These are phyloP conservation scores for Pyxicephalus adspersus DNA, from an alignment of 2,113 vertebrate species.

Conservation along the genomic window DNA sequence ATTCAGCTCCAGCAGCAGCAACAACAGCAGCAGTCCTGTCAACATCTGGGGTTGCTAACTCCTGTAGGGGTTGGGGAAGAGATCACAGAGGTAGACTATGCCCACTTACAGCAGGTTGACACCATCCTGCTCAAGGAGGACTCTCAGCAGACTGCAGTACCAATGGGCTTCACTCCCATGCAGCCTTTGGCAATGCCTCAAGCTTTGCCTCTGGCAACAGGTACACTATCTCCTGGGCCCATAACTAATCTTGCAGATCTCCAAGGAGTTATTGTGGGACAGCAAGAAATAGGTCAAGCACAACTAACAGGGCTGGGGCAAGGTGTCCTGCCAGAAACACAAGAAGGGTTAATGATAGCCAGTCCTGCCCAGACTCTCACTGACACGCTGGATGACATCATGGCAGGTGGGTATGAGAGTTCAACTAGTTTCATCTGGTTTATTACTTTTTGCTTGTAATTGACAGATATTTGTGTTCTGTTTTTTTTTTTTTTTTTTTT, in stretches of 20 bases:
- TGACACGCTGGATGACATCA: slow-evolving; percentile 99
- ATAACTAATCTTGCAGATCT: slow-evolving; percentile 92
- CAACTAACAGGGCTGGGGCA: slow-evolving; percentile 89
- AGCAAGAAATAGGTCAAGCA: slow-evolving; percentile 85
- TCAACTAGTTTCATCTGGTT: slow-evolving; percentile 45
- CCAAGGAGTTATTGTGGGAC: slow-evolving; percentile 95
- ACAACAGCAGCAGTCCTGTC: slow-evolving; percentile 78
- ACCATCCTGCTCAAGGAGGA: slow-evolving; percentile 88
- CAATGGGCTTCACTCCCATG: slow-evolving; percentile 91
- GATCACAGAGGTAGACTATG: slow-evolving; percentile 87
- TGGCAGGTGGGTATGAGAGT: slow-evolving; percentile 85
- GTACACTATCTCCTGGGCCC: slow-evolving; percentile 82
- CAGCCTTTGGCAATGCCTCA: slow-evolving; percentile 88
- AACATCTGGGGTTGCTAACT: slow-evolving; percentile 83
- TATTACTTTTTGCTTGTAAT: neutral
- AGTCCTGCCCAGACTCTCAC: slow-evolving; percentile 94
- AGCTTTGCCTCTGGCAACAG: slow-evolving; percentile 80
- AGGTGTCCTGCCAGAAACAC: slow-evolving; percentile 92
- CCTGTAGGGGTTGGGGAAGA: slow-evolving; percentile 87
- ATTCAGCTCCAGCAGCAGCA: slow-evolving; percentile 82
- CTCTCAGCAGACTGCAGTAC: slow-evolving; percentile 78
- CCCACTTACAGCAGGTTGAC: slow-evolving; percentile 92
- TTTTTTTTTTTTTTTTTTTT: too few species aligned
- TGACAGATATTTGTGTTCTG: neutral
- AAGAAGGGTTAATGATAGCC: slow-evolving; percentile 93